These are phyloP conservation scores for Cydia fagiglandana DNA, from an alignment of 1,140 invertebrate species.

Conservation along the genomic window DNA sequence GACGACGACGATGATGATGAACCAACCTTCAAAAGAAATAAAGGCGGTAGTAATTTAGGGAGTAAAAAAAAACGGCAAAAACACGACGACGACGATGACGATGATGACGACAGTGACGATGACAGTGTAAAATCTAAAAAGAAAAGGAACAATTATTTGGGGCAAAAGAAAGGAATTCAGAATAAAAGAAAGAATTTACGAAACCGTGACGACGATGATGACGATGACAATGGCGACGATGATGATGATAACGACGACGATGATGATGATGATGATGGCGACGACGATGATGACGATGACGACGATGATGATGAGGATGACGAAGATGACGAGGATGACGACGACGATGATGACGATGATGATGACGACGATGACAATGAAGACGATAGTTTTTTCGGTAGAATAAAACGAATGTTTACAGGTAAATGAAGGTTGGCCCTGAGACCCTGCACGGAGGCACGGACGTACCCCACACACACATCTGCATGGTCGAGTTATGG, in stretches of 20 bases:
- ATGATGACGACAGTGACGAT: conserved; percentile 66
- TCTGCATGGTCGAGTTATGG: conserved; percentile 74
- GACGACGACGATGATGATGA: conserved; percentile 78
- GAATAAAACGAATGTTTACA: conserved; percentile 76
- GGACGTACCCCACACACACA: conserved; percentile 64
- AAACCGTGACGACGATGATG: conserved; percentile 76
- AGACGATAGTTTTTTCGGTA: conserved; percentile 77
- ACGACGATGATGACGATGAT: conserved; percentile 54
- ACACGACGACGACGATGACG: conserved; percentile 71
- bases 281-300: conserved; percentile 66
- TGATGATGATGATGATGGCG: conserved; percentile 73
- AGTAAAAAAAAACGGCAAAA: not conserved
- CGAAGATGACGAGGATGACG: conserved; percentile 58
- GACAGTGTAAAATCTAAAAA: conserved; percentile 59
- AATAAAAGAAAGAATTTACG: conserved; percentile 9
- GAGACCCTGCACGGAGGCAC: conserved; percentile 70
- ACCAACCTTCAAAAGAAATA: not conserved
- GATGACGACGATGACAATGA: conserved; percentile 78
- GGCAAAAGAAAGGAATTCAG: not conserved
- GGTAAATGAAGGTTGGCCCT: conserved; percentile 73
- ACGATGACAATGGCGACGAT: conserved; percentile 72
- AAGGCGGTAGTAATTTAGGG: not conserved
- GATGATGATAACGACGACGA: conserved; percentile 69
- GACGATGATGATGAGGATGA: conserved; percentile 68
- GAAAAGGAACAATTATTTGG: not conserved